Evolutionary conservation across 2,888 invertebrate species (phyloP).

Genomic region (Diplolepis rosae): DNA sequence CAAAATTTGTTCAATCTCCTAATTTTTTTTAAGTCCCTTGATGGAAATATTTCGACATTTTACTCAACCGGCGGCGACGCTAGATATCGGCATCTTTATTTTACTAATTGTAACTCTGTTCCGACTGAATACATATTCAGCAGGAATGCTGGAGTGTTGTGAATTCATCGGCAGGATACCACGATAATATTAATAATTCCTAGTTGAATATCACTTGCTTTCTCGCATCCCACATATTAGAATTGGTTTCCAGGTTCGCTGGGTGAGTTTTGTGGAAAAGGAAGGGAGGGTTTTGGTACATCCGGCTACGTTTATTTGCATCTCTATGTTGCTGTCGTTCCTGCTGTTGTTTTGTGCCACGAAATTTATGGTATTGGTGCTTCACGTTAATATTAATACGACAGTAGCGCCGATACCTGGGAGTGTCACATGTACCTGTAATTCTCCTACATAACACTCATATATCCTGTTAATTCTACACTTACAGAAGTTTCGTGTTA

Average conservation of each 20-base stretch:
- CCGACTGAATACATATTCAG: too few species aligned
- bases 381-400: conserved; percentile 43
- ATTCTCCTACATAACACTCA: not conserved
- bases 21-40: too few species aligned
- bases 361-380: conserved; percentile 43
- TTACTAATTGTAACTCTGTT: too few species aligned
- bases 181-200: too few species aligned
- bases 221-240: too few species aligned
- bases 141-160: not conserved
- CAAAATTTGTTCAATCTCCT: too few species aligned
- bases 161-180: not conserved
- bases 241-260: too few species aligned
- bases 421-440: not conserved
- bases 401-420: not conserved
- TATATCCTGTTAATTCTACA: not conserved
- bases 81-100: too few species aligned
- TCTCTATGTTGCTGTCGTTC: conserved; percentile 33
- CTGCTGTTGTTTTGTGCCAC: conserved; percentile 37
- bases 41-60: too few species aligned
- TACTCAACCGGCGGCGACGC: too few species aligned
- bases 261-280: not conserved
- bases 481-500: not conserved
- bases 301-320: conserved; percentile 38
- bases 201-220: too few species aligned
- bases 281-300: not conserved